These are phyloP conservation scores for Octopus bimaculoides DNA, from an alignment of 1,140 invertebrate genomes.

Conservation along the genomic window DNA sequence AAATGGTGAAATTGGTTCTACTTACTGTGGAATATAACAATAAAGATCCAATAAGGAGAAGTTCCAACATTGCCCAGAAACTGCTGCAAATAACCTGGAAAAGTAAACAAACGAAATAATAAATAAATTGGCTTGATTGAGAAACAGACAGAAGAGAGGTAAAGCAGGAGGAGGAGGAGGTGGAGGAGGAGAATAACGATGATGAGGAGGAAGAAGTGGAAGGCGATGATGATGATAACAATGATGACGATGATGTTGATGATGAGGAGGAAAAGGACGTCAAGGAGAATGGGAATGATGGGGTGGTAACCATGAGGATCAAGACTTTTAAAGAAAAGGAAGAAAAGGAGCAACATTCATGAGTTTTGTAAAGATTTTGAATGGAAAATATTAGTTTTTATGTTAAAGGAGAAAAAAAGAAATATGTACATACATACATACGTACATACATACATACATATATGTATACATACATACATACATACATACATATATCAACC, in stretches of 20 bases:
- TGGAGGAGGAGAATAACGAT: not conserved
- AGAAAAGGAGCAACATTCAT: not conserved
- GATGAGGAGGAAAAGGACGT: not conserved
- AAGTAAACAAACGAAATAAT: not conserved
- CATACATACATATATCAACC: too few species aligned
- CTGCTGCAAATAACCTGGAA: slow-evolving; percentile 75
- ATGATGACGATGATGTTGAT: not conserved
- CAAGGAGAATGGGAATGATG: not conserved
- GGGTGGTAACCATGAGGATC: not conserved
- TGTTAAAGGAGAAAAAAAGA: too few species aligned
- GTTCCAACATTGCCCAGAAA: slow-evolving; percentile 88
- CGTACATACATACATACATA: too few species aligned
- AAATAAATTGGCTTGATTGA: not conserved
- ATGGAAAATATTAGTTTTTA: too few species aligned
- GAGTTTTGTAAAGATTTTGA: too few species aligned
- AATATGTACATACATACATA: too few species aligned
- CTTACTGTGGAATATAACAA: slow-evolving; percentile 83
- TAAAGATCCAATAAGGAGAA: slow-evolving; percentile 78
- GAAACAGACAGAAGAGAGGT: not conserved
- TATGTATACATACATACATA: too few species aligned
- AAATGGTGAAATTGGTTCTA: not conserved
- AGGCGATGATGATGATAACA: not conserved
- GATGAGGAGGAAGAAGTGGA: not conserved
- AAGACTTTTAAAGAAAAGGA: not conserved
- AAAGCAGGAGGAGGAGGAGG: not conserved